These are phyloP conservation scores for Anthopleura xanthogrammica DNA, from an alignment of 92 coral and sea anemone species.

Conservation along the genomic window DNA sequence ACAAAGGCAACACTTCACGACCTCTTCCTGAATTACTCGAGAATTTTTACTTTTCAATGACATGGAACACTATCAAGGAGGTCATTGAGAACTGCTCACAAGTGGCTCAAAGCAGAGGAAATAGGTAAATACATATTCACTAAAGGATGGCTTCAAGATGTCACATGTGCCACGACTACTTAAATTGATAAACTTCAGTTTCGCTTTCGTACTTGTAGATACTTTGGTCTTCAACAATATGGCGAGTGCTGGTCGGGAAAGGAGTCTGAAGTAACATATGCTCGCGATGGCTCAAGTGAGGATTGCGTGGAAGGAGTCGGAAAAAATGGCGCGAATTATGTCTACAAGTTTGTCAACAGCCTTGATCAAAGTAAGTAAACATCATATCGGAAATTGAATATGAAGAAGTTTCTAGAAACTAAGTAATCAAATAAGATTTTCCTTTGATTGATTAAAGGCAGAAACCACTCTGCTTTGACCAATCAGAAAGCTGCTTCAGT, in stretches of 20 bases:
- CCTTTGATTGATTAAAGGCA: no score
- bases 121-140: slow-evolving; percentile 29
- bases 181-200: background rate
- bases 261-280: slow-evolving; percentile 59
- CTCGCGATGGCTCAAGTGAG: slow-evolving; percentile 64
- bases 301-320: slow-evolving; percentile 70
- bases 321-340: slow-evolving; percentile 51
- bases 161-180: no score
- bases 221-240: slow-evolving; percentile 64
- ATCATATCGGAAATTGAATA: background rate
- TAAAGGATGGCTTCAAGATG: no score
- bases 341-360: slow-evolving; percentile 64
- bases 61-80: slow-evolving; percentile 65
- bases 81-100: slow-evolving; percentile 57
- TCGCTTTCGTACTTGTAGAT: slow-evolving; percentile 25
- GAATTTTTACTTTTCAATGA: slow-evolving; percentile 62
- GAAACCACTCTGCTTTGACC: background rate
- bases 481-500: background rate
- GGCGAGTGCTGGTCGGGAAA: slow-evolving; percentile 83
- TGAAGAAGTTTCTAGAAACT: background rate
- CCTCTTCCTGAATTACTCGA: slow-evolving; percentile 64
- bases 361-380: slow-evolving; percentile 46
- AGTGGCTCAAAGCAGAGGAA: slow-evolving; percentile 40
- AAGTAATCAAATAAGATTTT: no score
- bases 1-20: slow-evolving; percentile 54